These are phyloP conservation scores for Sclerodermus sp. DNA, from an alignment of 2,888 invertebrate genomes.

Conservation along the genomic window DNA sequence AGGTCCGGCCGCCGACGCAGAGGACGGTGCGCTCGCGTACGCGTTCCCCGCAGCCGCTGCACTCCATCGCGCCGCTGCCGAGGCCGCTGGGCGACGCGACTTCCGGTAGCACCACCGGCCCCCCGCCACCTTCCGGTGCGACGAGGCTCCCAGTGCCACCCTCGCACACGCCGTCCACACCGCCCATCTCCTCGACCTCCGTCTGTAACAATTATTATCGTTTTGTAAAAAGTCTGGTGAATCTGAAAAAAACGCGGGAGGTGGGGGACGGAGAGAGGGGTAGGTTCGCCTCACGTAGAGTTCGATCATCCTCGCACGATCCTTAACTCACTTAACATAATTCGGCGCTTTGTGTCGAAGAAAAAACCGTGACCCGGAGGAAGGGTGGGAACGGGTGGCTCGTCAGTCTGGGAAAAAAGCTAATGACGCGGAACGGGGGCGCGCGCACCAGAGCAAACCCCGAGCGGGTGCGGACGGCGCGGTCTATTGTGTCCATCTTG, in stretches of 20 bases:
- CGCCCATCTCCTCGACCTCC: conserved; percentile 48
- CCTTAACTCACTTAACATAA: no score
- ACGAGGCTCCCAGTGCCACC: conserved; percentile 32
- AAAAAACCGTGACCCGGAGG: no score
- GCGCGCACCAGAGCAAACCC: no score
- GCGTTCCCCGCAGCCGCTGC: conserved; percentile 53
- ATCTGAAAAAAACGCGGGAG: no score
- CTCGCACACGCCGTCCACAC: conserved; percentile 42
- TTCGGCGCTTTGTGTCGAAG: no score
- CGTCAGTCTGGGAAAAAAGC: background rate
- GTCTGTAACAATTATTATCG: conserved; percentile 44
- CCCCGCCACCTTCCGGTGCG: background rate
- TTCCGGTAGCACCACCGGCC: conserved; percentile 17
- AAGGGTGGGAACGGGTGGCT: no score
- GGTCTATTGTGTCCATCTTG: no score
- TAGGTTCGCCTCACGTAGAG: no score
- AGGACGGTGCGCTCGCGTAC: conserved; percentile 51
- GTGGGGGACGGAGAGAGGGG: no score
- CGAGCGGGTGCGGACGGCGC: no score
- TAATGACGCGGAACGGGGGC: conserved; percentile 25
- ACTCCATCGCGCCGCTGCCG: conserved; percentile 59
- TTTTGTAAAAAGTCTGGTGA: no score
- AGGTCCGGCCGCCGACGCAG: conserved; percentile 83
- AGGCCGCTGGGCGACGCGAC: conserved; percentile 18
- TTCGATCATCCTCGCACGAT: no score